These are phyloP conservation scores for Metridium senile DNA, from an alignment of 92 coral and sea anemone genomes.

Conservation along the genomic window DNA sequence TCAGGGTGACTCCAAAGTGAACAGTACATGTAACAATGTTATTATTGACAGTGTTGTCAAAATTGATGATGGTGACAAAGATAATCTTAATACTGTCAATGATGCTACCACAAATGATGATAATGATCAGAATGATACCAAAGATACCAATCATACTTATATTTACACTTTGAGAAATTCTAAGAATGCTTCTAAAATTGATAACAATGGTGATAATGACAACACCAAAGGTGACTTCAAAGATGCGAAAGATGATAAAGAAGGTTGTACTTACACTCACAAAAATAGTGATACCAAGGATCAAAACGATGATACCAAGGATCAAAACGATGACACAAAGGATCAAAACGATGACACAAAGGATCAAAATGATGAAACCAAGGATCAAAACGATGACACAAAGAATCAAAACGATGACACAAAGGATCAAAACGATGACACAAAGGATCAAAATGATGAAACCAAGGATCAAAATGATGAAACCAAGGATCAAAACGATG, in stretches of 20 bases:
- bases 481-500: too few relatives aligned
- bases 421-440: too few relatives aligned
- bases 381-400: too few relatives aligned
- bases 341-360: neutral
- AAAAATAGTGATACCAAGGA: neutral
- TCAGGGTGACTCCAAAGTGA: neutral
- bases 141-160: neutral
- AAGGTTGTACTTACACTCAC: conserved; percentile 1
- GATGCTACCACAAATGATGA: neutral
- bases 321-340: neutral
- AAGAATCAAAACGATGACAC: too few relatives aligned
- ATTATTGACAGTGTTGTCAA: too few relatives aligned
- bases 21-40: too few relatives aligned
- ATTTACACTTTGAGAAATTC: neutral
- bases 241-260: neutral
- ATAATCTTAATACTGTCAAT: neutral
- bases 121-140: neutral
- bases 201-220: neutral
- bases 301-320: neutral
- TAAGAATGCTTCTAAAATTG: conserved; percentile 1
- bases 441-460: too few relatives aligned
- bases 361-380: neutral
- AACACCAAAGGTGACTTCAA: neutral
- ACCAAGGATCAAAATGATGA: too few relatives aligned
- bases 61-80: neutral